Evolutionary conservation across 1,140 invertebrate genomes (phyloP), one percentile per base, ranked within the genome.

Genomic region (Trigoniulus corallinus): DNA sequence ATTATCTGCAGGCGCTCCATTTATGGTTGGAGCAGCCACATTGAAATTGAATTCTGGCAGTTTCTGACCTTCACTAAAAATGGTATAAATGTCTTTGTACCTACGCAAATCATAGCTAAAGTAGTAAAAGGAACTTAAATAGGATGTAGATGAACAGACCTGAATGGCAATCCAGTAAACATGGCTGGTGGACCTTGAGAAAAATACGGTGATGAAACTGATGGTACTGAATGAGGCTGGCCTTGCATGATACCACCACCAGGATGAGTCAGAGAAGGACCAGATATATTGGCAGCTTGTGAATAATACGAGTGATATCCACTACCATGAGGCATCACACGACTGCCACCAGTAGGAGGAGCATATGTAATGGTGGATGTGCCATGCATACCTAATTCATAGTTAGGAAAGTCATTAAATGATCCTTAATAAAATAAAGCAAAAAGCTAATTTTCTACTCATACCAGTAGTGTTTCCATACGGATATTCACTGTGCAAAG

Each of bases 11-110:
- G n/a, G n/a, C n/a, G n/a, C n/a, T n/a, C n/a, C n/a, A n/a, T n/a
- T n/a, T n/a, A n/a, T n/a, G n/a, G n/a, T n/a, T n/a, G n/a, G n/a
- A n/a, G n/a, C n/a, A n/a, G n/a, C n/a, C n/a, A n/a, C n/a, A 56
- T 59, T 50, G 24, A 58, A 58, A 29, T 55, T 42, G 37, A 58
- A 58, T 34, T 58, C 53, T 20, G 57, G 57, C 4, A 58, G 44
- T 25, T 57, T 54, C 46, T 57, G 55, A 1, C 57, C 57, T 53
- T 57, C 57, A 47, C 52, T 58, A 29, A 56, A 57, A 2, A 47
- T 51, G 13, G 56, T 26, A 20, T 18, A 39, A 39, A 39, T 39
- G 12, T 39, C 37, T 12, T 13, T 39, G 18, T 39, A 39, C 37
- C 18, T 13, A 13, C 37, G 18, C 37, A 45, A 12, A 45, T n/a